A percentile compares a stretch with the other conserved stretches of the same genome.
phyloP scores from a whole-genome alignment of 2,888 invertebrate species.

The Athripsodes cinereus region DNA sequence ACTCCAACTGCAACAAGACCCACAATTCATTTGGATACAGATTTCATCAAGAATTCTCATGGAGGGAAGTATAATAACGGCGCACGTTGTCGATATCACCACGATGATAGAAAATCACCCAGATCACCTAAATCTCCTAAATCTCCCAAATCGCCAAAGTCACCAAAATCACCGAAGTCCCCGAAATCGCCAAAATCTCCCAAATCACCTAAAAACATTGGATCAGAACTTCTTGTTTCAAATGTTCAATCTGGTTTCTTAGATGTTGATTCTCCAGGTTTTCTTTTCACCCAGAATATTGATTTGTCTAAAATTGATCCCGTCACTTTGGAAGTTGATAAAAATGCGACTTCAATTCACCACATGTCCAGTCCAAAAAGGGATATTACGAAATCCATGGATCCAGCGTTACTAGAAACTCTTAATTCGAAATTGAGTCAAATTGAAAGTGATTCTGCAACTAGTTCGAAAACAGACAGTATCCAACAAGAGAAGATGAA shows the following conservation, averaged over 20 bases:
- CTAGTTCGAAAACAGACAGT: constrained; percentile 68
- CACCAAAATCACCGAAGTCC: constrained; percentile 56
- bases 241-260: constrained; percentile 44
- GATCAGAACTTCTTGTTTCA: constrained; percentile 34
- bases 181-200: constrained; percentile 53
- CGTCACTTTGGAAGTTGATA: constrained; percentile 64
- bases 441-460: constrained; percentile 71
- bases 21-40: constrained; percentile 42
- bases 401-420: constrained; percentile 61
- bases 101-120: constrained; percentile 46
- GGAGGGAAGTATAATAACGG: constrained; percentile 40
- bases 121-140: constrained; percentile 52
- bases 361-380: constrained; percentile 64
- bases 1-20: constrained; percentile 46
- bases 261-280: constrained; percentile 53
- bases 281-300: constrained; percentile 69
- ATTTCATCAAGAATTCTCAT: constrained; percentile 29
- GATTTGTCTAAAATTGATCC: constrained; percentile 70
- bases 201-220: constrained; percentile 46
- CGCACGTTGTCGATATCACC: constrained; percentile 48
- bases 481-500: constrained; percentile 51
- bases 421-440: constrained; percentile 67
- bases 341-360: constrained; percentile 53
- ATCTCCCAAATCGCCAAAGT: constrained; percentile 59
- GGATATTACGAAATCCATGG: constrained; percentile 63